Conservation (phyloP, 2,797 vertebrate genomes). For the Moxostoma hubbsi region DNA sequence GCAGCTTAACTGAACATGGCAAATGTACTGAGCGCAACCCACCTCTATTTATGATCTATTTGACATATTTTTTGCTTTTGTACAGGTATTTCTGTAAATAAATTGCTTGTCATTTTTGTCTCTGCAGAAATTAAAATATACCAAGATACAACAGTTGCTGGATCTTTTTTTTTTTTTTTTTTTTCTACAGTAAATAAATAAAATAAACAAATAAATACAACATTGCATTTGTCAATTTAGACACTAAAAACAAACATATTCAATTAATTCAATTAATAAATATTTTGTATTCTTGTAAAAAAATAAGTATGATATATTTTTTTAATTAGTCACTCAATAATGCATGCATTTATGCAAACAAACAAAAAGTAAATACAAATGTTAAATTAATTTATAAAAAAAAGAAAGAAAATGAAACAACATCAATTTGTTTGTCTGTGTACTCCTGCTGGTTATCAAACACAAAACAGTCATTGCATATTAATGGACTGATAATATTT, state of each 20-base stretch:
- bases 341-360: not conserved
- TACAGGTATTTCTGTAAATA: slow-evolving; percentile 99
- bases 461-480: not conserved
- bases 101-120: slow-evolving; percentile 99
- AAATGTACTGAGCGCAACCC: slow-evolving; percentile 99
- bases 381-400: not conserved
- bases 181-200: not conserved
- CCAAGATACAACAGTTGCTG: slow-evolving; percentile 79
- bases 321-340: not conserved
- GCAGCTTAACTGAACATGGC: slow-evolving; percentile 99
- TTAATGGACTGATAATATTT: not conserved
- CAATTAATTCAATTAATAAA: too few species aligned
- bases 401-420: not conserved
- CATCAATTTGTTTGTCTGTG: not conserved
- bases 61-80: slow-evolving; percentile 99
- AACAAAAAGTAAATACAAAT: not conserved
- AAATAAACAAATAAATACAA: too few species aligned
- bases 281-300: not conserved
- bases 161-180: slow-evolving; percentile 15
- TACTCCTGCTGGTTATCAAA: not conserved
- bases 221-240: not conserved
- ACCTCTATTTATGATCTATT: slow-evolving; percentile 99
- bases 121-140: slow-evolving; percentile 99
- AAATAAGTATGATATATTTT: not conserved
- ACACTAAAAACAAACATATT: not conserved